Evolutionary conservation across 2,113 vertebrate species (phyloP), one percentile per base, ranked within the genome.

Genomic region (Halichoerus grypus): DNA sequence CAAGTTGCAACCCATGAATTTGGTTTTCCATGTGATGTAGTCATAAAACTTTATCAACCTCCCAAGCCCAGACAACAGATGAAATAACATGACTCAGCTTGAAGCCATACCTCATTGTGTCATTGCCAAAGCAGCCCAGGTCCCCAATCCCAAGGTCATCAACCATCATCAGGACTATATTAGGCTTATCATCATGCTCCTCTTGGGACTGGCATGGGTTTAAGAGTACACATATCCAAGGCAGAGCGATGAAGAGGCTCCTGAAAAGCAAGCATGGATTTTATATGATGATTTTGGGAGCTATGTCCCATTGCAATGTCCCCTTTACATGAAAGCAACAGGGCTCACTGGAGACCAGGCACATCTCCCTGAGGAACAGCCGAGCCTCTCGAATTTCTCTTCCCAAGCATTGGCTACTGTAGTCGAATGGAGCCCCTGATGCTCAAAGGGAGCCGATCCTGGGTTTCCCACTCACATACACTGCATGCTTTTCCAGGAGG

Each of bases 111-210:
- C 99, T 99, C 95, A 99, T 98, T 36, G 99, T 99, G 80, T 98
- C 91, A 49, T 99, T 99, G 26, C 99, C 99, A 49, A 99, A 99
- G 94, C 99, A 99, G 11, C 99, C 99, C 16, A 99, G 24, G 85
- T 99, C 99, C 53, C 99, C 99, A 22, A 99, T 99, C 28, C 99
- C 99, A 82, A 99, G 97, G 96, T 99, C 99, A 91, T 99, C 99
- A 9, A 97, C 99, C 98, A 99, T 98, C 57, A 99, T 98, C 51
- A 99, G 97, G 36, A 99, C 98, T 96, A 99, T 98, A 95, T 99
- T 99, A 26, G 99, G 99, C 97, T 97, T 99, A 15, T 80, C 36
- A 0, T 18, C 39, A 1, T 5, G 33, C 14, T 80, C 84, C 67
- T 36, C 63, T 28, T 51, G 91, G 55, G 95, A 53, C 61, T 26